Conservation (phyloP, 2,888 invertebrate species). For the Eustalomyia histrio region DNA sequence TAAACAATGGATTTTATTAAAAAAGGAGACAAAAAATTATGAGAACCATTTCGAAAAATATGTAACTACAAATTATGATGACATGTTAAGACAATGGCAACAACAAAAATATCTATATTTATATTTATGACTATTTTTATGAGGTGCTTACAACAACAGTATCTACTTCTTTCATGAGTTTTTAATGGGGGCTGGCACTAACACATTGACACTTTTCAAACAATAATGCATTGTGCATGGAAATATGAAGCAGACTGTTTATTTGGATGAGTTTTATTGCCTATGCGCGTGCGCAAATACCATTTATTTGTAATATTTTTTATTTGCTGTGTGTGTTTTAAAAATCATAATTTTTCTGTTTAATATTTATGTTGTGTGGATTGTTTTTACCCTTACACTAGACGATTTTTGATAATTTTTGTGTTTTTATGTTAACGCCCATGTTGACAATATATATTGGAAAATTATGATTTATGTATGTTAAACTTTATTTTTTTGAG, state of each 20-base stretch:
- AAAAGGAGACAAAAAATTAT: conserved; percentile 29
- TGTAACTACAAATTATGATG: conserved; percentile 59
- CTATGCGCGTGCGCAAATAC: conserved; percentile 76
- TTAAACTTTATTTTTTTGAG: conserved; percentile 48
- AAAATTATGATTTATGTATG: conserved; percentile 75
- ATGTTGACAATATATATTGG: conserved; percentile 72
- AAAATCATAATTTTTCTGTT: background rate
- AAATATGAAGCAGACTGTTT: background rate
- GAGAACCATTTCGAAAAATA: conserved; percentile 63
- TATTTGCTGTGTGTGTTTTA: background rate
- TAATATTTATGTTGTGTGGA: conserved; percentile 42
- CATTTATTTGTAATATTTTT: conserved; percentile 49
- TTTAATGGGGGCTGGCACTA: conserved; percentile 75
- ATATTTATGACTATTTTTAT: conserved; percentile 80
- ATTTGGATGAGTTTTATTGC: conserved; percentile 55
- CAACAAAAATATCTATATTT: conserved; percentile 67
- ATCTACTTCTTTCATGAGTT: conserved; percentile 76
- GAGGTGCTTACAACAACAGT: conserved; percentile 79
- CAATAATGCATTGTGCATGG: conserved; percentile 46
- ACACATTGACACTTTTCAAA: conserved; percentile 20
- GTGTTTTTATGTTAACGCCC: conserved; percentile 72
- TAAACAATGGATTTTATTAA: conserved; percentile 36
- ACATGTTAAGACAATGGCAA: conserved; percentile 31
- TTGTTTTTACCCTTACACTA: conserved; percentile 9
- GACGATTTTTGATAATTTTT: conserved; percentile 36